These are phyloP conservation scores for Holotrichia oblita DNA, from an alignment of 1,140 invertebrate genomes.

Conservation along the genomic window DNA sequence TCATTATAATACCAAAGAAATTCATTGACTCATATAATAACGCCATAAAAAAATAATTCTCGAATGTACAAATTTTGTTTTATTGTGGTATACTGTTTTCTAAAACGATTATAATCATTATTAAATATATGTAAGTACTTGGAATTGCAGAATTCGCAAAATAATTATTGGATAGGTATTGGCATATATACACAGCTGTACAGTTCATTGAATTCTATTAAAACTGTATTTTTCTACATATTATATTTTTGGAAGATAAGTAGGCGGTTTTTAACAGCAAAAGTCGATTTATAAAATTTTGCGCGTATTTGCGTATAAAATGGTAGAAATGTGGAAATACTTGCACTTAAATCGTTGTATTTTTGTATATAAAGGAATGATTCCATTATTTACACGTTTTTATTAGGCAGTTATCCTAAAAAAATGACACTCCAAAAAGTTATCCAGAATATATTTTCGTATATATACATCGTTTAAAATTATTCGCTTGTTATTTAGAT, in stretches of 20 bases:
- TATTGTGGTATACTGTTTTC: neutral
- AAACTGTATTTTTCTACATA: neutral
- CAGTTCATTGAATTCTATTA: slow-evolving; percentile 29
- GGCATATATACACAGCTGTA: neutral
- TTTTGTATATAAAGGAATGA: neutral
- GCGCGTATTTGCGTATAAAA: neutral
- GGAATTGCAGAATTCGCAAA: neutral
- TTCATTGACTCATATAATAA: slow-evolving; percentile 43
- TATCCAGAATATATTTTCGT: neutral
- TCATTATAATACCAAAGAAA: slow-evolving; percentile 36
- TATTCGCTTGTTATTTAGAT: slow-evolving; percentile 32
- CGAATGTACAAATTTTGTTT: neutral
- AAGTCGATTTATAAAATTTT: slow-evolving; percentile 22
- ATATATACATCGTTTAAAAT: neutral
- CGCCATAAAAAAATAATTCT: slow-evolving; percentile 36
- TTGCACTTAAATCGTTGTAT: slow-evolving; percentile 4
- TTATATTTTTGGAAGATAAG: slow-evolving; percentile 25
- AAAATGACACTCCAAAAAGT: neutral
- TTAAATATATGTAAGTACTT: too few relatives aligned
- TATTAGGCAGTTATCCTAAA: neutral
- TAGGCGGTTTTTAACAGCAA: slow-evolving; percentile 27
- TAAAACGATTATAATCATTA: neutral
- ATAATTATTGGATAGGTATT: neutral
- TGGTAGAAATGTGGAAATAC: slow-evolving; percentile 14
- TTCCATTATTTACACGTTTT: neutral